These are phyloP conservation scores for Aptenodytes patagonicus DNA, from an alignment of 2,113 vertebrate genomes.

Conservation along the genomic window DNA sequence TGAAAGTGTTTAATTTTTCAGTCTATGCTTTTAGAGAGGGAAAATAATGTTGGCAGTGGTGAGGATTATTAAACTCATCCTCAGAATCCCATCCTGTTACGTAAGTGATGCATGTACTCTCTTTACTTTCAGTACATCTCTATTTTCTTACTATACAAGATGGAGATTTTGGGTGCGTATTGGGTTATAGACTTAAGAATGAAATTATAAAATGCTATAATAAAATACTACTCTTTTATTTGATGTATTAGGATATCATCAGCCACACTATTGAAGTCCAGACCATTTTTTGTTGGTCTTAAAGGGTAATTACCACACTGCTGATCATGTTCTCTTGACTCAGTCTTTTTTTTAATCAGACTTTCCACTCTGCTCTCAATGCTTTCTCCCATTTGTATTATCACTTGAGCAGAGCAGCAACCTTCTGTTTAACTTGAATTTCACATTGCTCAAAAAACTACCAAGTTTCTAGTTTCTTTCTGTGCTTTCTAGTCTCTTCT, in stretches of 20 bases:
- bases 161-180: neutral
- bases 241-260: neutral
- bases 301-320: neutral
- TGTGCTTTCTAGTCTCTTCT: neutral
- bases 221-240: neutral
- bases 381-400: neutral
- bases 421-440: neutral
- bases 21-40: neutral
- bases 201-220: neutral
- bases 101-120: neutral
- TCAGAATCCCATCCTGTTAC: neutral
- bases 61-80: neutral
- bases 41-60: neutral
- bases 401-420: neutral
- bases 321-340: neutral
- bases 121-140: neutral
- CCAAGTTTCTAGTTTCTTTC: neutral
- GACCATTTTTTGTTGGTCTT: neutral
- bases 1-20: slow-evolving; percentile 9
- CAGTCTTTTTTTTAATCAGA: neutral
- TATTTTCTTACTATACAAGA: neutral
- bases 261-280: neutral
- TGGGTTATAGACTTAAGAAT: neutral
- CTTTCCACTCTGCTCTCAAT: neutral
- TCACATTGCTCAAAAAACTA: neutral